phyloP scores from a whole-genome alignment of 1,140 invertebrate species.

The Euwallacea fornicatus region DNA sequence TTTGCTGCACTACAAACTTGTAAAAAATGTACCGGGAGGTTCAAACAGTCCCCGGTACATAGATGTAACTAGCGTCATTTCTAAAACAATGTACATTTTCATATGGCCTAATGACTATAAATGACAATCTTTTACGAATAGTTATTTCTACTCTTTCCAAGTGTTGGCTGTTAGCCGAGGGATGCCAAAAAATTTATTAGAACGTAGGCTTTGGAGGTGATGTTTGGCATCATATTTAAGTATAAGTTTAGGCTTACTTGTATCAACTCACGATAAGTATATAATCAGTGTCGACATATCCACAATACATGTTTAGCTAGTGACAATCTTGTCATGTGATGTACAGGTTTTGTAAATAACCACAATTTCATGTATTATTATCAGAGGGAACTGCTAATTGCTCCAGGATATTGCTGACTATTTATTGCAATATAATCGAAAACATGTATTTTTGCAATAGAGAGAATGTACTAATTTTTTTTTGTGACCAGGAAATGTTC shows the following conservation, averaged over 20 bases:
- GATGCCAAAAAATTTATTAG: not conserved
- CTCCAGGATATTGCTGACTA: too few relatives aligned
- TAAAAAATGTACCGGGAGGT: too few relatives aligned
- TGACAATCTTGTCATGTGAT: slow-evolving; percentile 47
- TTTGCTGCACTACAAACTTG: not conserved
- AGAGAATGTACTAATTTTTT: too few relatives aligned
- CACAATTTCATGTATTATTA: too few relatives aligned
- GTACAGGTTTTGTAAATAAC: slow-evolving; percentile 8
- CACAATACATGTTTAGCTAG: slow-evolving; percentile 40
- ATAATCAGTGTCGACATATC: slow-evolving; percentile 45
- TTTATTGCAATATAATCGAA: too few relatives aligned
- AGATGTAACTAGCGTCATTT: slow-evolving; percentile 24
- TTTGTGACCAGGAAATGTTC: too few relatives aligned
- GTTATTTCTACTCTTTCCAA: slow-evolving; percentile 18
- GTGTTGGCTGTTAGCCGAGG: too few relatives aligned
- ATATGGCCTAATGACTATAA: slow-evolving; percentile 26
- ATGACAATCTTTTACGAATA: slow-evolving; percentile 33
- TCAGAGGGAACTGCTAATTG: too few relatives aligned
- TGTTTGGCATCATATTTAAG: too few relatives aligned
- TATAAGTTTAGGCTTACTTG: not conserved
- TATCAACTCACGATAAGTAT: not conserved
- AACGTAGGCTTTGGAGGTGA: slow-evolving; percentile 8
- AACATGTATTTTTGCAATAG: too few relatives aligned
- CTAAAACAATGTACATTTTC: slow-evolving; percentile 26
- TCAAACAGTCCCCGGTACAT: too few relatives aligned